These are phyloP conservation scores for Drosophila nigromelanica DNA, from an alignment of 1,140 invertebrate species.

Conservation along the genomic window DNA sequence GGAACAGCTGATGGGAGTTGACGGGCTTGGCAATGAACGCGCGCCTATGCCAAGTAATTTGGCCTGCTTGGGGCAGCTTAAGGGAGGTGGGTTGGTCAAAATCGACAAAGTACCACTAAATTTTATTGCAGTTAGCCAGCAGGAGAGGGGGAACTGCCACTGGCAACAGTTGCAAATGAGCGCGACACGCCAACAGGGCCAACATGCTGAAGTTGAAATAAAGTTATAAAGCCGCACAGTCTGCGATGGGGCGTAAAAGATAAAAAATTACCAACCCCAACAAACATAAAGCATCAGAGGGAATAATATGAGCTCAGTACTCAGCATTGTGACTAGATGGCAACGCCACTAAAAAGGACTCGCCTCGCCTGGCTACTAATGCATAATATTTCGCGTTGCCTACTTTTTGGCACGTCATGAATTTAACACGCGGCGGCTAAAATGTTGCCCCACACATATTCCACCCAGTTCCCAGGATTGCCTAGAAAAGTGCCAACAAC, in stretches of 20 bases:
- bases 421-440: conserved; percentile 61
- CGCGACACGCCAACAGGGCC: conserved; percentile 62
- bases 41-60: conserved; percentile 30
- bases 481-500: conserved; percentile 15
- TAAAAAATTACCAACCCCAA: conserved; percentile 54
- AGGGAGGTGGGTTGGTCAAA: conserved; percentile 58
- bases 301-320: conserved; percentile 12
- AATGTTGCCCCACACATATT: conserved; percentile 25
- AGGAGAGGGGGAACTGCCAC: conserved; percentile 1
- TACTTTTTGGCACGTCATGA: conserved; percentile 74
- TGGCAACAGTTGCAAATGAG: conserved; percentile 70
- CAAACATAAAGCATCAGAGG: conserved; percentile 46
- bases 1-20: conserved; percentile 25
- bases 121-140: conserved; percentile 57
- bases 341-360: conserved; percentile 15
- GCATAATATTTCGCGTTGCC: conserved; percentile 73
- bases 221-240: conserved; percentile 71
- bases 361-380: conserved; percentile 50
- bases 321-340: conserved; percentile 24
- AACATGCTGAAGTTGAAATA: conserved; percentile 54
- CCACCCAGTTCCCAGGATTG: neutral
- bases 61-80: conserved; percentile 29
- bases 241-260: conserved; percentile 38
- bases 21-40: conserved; percentile 27
- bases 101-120: conserved; percentile 75